Base-by-base conservation (phyloP, 1,140 invertebrate genomes). In the Plutomurus gul region DNA sequence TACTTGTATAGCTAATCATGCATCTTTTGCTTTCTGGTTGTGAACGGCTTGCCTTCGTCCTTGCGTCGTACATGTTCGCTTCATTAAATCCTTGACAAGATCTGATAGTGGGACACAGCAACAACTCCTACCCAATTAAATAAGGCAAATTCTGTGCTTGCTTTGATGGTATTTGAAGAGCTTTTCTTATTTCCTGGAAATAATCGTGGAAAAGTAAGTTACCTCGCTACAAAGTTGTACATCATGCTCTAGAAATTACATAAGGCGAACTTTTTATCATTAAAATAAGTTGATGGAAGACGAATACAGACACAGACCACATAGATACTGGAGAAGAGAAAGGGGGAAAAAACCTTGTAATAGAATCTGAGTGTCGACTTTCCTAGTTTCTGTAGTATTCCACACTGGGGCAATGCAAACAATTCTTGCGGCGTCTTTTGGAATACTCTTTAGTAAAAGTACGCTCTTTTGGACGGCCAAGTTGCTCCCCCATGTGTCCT, bases 401-500 rank as follows among this genome's bases (percentile, higher is more conserved):
- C 79, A 81, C 5, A 81, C 71, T 4, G 79, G 79, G 33, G 79
- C 79, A 6, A n/a, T 37, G 40, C 79, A 81, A 70, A 77, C 25
- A n/a, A 60, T 37, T 51, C 49, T 25, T 13, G 71, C 16, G 8
- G 56, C 27, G 1, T 36, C 18, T 4, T 1, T 40, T 22, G 70
- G 36, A 11, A 40, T 4, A 11, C 13, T n/a, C 8, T 22, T 72
- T 27, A 72, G 18, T 13, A 30, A 20, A n/a, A 72, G 22, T 25
- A 27, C 3, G 40, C 70, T 72, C 40, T 72, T 72, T 27, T 27
- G 10, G 13, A 43, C 22, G 8, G 70, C 70, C 70, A 10, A 20
- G 2, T 36, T 3, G 25, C 16, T 43, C 20, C 70, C 70, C 70
- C 70, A 72, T 13, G 22, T 39, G 22, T 72, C 36, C 25, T 3